These are phyloP conservation scores for Cyphomyrus discorhynchus DNA, from an alignment of 2,113 vertebrate species.

Conservation along the genomic window DNA sequence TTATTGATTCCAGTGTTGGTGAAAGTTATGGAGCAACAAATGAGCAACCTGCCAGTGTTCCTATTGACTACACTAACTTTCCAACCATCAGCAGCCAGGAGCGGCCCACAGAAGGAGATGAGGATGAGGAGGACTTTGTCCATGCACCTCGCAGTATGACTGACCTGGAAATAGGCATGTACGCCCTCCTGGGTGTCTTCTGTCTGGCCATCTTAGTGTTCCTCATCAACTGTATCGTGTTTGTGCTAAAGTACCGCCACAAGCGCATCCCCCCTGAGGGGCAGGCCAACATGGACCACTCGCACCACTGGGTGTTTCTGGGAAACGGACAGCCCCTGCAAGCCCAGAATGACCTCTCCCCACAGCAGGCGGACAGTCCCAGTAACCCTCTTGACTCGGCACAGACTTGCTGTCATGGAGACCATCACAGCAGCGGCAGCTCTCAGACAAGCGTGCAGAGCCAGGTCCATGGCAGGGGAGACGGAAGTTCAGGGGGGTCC, in stretches of 20 bases:
- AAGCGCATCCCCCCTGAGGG: slow-evolving; percentile 91
- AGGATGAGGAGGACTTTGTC: slow-evolving; percentile 63
- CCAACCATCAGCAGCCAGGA: slow-evolving; percentile 76
- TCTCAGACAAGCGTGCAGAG: slow-evolving; percentile 95
- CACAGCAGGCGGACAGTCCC: slow-evolving; percentile 75
- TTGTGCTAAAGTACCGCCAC: slow-evolving; percentile 91
- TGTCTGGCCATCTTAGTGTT: slow-evolving; percentile 95
- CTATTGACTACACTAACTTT: slow-evolving; percentile 74
- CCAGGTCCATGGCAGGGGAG: slow-evolving; percentile 87
- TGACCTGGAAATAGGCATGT: slow-evolving; percentile 97
- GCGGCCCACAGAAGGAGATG: slow-evolving; percentile 51
- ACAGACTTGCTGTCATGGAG: slow-evolving; percentile 84
- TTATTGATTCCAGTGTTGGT: slow-evolving; percentile 56
- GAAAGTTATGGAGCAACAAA: slow-evolving; percentile 56
- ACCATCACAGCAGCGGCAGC: slow-evolving; percentile 92
- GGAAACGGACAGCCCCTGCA: slow-evolving; percentile 88
- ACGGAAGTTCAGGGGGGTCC: slow-evolving; percentile 86
- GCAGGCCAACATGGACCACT: slow-evolving; percentile 96
- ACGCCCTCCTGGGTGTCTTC: slow-evolving; percentile 90
- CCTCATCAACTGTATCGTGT: slow-evolving; percentile 98
- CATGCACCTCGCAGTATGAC: slow-evolving; percentile 83
- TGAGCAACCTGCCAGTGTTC: slow-evolving; percentile 63
- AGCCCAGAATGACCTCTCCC: slow-evolving; percentile 81
- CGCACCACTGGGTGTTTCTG: slow-evolving; percentile 97
- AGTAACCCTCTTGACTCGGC: slow-evolving; percentile 76